Percentiles rank a stretch among this genome's conserved stretches.
These are phyloP conservation scores for Chlorocebus sabaeus DNA, from an alignment of 2,113 vertebrate genomes.

Conservation along the genomic window DNA sequence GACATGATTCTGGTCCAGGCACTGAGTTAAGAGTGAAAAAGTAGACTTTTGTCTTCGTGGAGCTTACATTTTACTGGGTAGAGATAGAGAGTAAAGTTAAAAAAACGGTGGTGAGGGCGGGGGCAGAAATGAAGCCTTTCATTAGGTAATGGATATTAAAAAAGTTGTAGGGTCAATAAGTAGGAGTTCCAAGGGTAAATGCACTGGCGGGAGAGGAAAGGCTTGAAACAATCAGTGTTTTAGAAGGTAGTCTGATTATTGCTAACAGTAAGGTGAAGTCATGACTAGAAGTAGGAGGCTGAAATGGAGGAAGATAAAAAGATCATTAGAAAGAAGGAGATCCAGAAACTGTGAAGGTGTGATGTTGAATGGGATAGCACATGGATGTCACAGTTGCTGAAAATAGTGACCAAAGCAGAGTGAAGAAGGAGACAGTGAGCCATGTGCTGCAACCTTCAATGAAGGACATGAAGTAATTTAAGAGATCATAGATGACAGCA, in stretches of 20 bases:
- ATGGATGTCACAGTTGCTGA: neutral
- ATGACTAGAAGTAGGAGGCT: neutral
- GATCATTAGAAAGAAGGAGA: neutral
- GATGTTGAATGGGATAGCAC: neutral
- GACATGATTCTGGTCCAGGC: neutral
- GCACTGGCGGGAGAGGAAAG: neutral
- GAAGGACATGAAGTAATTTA: too few relatives aligned
- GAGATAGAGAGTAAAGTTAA: neutral
- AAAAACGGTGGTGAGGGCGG: neutral
- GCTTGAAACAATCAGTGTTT: neutral
- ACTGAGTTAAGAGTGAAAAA: neutral
- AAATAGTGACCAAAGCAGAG: neutral
- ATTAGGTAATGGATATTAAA: neutral
- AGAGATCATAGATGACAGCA: neutral
- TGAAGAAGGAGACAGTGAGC: neutral
- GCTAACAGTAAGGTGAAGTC: neutral
- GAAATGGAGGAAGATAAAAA: neutral
- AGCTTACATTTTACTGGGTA: neutral
- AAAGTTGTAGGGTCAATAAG: neutral
- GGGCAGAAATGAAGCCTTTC: neutral
- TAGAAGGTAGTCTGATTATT: neutral
- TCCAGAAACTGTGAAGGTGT: too few relatives aligned
- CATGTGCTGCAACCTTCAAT: neutral
- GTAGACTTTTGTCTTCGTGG: neutral
- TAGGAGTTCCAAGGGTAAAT: neutral